Base-by-base conservation (phyloP, 2,797 vertebrate species). In the Paedocypris micromegethes region DNA sequence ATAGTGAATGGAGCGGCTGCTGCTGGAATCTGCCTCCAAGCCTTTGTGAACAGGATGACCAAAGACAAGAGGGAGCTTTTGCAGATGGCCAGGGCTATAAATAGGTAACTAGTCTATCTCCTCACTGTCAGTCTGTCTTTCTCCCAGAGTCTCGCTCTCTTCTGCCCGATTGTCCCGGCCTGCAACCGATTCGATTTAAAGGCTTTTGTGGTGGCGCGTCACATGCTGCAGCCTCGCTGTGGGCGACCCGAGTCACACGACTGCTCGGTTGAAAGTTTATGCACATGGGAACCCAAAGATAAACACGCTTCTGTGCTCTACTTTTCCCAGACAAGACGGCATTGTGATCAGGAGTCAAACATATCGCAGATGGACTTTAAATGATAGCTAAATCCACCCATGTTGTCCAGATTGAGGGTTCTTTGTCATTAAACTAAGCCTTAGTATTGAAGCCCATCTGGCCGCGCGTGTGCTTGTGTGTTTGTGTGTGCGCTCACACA, bases 1-100 rank as follows among this genome's bases (percentile, higher is more conserved):
- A 94, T 91, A 92, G 93, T 94, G 93, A 95, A 94, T 94, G 91
- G 91, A 87, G 86, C 90, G 91, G 90, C 86, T 88, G 90, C 87
- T 88, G 85, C 89, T 90, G 93, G 93, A 94, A 93, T 93, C 91
- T 92, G 93, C 92, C 92, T 92, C 87, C 87, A 84, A 89, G 93
- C 92, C 84, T 95, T 96, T 95, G 93, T 94, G 91, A 91, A 80
- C 86, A 88, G 88, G 90, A 90, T 94, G 94, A 94, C 93, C 93
- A 90, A 88, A 90, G 90, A 91, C 91, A 92, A 93, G 90, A 91
- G 91, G 86, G 87, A 87, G 85, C 84, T 80, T 74, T 89, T 91
- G 87, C 92, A 94, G 93, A 95, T 94, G 93, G 92, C 88, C 86
- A 53, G 52, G 78, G 82, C 88, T 90, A 91, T 90, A 88, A 90